phyloP scores from a whole-genome alignment of 1,140 invertebrate genomes.

The Drosophila neocordata region DNA sequence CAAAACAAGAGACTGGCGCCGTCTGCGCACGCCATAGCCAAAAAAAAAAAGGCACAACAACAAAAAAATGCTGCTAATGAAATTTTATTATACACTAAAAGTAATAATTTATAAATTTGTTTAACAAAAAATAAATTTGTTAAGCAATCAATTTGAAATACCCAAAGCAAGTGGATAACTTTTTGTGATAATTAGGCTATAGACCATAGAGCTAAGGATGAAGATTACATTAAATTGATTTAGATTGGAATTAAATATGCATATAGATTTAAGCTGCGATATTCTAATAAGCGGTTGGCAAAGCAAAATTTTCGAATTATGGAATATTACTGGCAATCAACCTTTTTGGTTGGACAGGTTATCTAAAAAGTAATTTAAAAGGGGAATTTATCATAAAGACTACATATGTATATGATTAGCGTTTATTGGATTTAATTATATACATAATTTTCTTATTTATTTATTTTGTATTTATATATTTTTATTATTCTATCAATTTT shows the following conservation, averaged over 20 bases:
- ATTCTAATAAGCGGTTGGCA: background rate
- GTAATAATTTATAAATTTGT: constrained; percentile 81
- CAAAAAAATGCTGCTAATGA: constrained; percentile 63
- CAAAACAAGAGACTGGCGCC: constrained; percentile 65
- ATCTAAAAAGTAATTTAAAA: no score
- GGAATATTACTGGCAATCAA: no score
- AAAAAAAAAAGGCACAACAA: constrained; percentile 22
- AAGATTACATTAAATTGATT: constrained; percentile 4
- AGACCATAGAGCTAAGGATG: background rate
- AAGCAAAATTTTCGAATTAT: no score
- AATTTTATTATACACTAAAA: constrained; percentile 75
- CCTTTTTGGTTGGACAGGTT: no score
- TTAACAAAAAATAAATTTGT: constrained; percentile 79
- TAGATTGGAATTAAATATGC: background rate
- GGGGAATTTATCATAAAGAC: no score
- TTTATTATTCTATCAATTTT: no score
- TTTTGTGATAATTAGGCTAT: constrained; percentile 21
- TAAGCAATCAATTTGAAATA: constrained; percentile 72
- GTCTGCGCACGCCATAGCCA: constrained; percentile 31
- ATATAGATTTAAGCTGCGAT: background rate
- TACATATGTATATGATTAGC: no score
- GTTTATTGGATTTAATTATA: no score
- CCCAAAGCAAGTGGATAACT: constrained; percentile 56
- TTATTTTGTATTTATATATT: no score
- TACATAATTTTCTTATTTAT: no score